Evolutionary conservation across 2,888 invertebrate genomes (phyloP), one percentile per base, ranked within the genome.

Genomic region (Helobdella robusta): DNA sequence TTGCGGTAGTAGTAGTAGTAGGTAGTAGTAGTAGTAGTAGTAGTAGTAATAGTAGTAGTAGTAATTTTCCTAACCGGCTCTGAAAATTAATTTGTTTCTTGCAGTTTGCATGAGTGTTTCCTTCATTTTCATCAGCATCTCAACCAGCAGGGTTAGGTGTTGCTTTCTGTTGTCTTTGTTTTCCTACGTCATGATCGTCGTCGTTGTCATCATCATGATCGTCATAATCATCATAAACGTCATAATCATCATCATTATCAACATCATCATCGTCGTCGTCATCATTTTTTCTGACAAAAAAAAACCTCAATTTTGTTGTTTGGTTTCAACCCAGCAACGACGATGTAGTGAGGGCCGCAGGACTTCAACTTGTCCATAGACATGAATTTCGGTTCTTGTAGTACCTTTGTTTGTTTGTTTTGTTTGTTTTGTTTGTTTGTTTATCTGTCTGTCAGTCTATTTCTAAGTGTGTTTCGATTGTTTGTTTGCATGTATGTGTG

Each of bases 341-440:
- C 90, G 91, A 92, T 91, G 79, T 91, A 93, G 0, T 91, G 91
- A 3, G 89, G 89, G 11, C 91, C 91, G 6, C 91, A 89, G 0
- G 91, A 92, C 82, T 92, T 92, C 72, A 92, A 91, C 81, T 92
- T 92, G 80, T 91, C 91, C 73, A 92, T 88, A 35, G 88, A 86
- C 74, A 85, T 85, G 76, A 91, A 92, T 50, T 89, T 83, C 70
- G 90, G 89, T 75, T 91, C 89, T 68, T 87, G 87, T 62, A 92
- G 79, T 36, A 91, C 82, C 87, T 88, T 71, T 2, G 28, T 20
- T 20, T 15, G 8, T 20, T 6, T 8, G n/a, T 20, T 5, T 11
- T 8, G 11, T 20, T 64, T n/a, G n/a, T n/a, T n/a, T n/a, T n/a
- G n/a, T n/a, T n/a, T n/a, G n/a, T n/a, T n/a, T n/a, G n/a, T n/a